Percentiles rank a stretch among this genome's conserved stretches.
Evolutionary conservation across 1,140 invertebrate genomes (phyloP).

Genomic region (Lineus longissimus): DNA sequence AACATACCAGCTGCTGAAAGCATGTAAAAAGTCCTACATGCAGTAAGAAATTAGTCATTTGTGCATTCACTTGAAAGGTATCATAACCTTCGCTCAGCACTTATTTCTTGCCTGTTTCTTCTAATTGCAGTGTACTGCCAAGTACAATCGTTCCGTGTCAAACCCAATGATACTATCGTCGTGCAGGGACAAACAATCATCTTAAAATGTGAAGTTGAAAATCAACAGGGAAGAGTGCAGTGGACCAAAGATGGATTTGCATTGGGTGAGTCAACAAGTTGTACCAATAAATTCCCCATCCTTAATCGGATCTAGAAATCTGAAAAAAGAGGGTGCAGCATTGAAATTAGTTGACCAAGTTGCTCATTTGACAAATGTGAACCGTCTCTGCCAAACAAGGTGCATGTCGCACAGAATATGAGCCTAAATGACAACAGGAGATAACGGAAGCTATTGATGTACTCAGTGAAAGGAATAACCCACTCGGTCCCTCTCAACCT

Average conservation of each 20-base stretch:
- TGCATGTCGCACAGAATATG: too few species aligned
- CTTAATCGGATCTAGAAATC: too few species aligned
- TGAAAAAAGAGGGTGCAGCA: too few species aligned
- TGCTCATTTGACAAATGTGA: not conserved
- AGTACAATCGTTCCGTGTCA: conserved; percentile 23
- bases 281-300: too few species aligned
- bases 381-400: not conserved
- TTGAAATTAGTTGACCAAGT: not conserved
- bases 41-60: too few species aligned
- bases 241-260: conserved; percentile 95
- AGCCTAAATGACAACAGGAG: too few species aligned
- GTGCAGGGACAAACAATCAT: conserved; percentile 57
- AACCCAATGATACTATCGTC: conserved; percentile 25
- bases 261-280: conserved; percentile 53
- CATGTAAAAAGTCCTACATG: too few species aligned
- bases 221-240: conserved; percentile 80
- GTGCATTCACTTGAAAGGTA: too few species aligned
- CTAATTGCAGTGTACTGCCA: conserved; percentile 14
- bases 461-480: not conserved
- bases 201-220: conserved; percentile 78
- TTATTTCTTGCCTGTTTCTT: conserved; percentile 1
- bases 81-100: too few species aligned
- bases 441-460: too few species aligned
- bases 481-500: too few species aligned
- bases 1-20: too few species aligned